Evolutionary conservation across 2,888 invertebrate genomes (phyloP).

Genomic region (Drosophila hawaiiensis): DNA sequence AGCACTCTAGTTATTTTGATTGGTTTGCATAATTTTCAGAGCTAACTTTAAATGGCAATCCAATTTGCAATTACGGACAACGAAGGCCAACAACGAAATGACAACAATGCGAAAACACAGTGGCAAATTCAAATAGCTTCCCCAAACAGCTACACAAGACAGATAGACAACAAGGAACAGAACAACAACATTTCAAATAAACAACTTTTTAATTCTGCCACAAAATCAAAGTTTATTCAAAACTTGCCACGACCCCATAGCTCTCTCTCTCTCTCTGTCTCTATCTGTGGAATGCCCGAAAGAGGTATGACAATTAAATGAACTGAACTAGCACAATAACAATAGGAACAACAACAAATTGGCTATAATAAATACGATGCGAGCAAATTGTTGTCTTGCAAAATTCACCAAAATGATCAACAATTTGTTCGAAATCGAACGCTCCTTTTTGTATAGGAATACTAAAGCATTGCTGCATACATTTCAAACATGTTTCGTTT

Average conservation of each 20-base stretch:
- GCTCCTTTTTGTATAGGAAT: background rate
- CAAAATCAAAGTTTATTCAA: constrained; percentile 46
- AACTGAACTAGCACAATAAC: constrained; percentile 1
- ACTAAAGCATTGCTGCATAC: background rate
- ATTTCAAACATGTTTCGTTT: background rate
- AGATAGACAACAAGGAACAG: constrained; percentile 7
- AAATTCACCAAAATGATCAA: constrained; percentile 20
- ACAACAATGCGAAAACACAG: constrained; percentile 30
- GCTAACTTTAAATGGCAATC: constrained; percentile 35
- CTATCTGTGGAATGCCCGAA: background rate
- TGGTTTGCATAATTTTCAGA: constrained; percentile 20
- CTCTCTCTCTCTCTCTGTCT: background rate
- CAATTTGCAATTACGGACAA: constrained; percentile 38
- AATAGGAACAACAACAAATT: constrained; percentile 10
- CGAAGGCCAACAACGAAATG: constrained; percentile 32
- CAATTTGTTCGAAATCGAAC: constrained; percentile 20
- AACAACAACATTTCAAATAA: constrained; percentile 27
- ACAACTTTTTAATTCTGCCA: constrained; percentile 33
- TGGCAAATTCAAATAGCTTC: constrained; percentile 25
- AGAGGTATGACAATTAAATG: constrained; percentile 32
- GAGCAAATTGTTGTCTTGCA: constrained; percentile 8
- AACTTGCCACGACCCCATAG: constrained; percentile 14
- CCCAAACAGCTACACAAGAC: background rate
- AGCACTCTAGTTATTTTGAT: constrained; percentile 7
- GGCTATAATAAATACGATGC: background rate